Evolutionary conservation across 2,113 vertebrate species (phyloP).

Genomic region (Rallus limicola): DNA sequence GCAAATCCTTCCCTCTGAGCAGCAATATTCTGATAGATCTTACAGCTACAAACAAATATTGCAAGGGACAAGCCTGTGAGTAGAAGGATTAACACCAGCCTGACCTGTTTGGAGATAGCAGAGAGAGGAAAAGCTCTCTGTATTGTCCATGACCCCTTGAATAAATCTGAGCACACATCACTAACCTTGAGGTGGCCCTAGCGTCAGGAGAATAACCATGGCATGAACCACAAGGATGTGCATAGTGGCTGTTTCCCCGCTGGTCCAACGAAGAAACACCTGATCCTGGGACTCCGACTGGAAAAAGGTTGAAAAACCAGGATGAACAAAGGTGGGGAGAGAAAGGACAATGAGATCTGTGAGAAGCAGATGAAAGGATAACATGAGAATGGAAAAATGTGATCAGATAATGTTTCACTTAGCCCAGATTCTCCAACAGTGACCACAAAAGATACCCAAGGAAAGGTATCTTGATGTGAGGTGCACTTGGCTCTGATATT

Average conservation of each 20-base stretch:
- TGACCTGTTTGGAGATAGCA: background rate
- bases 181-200: conserved; percentile 91
- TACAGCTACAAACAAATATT: background rate
- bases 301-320: background rate
- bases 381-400: background rate
- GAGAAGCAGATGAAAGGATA: background rate
- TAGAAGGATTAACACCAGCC: background rate
- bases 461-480: background rate
- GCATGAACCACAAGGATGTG: conserved; percentile 98
- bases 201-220: conserved; percentile 95
- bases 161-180: background rate
- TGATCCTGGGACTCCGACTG: conserved; percentile 98
- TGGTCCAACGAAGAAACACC: conserved; percentile 95
- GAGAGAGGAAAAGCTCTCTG: background rate
- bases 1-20: background rate
- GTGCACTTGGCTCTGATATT: background rate
- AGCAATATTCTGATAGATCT: background rate
- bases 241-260: conserved; percentile 96
- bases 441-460: background rate
- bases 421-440: background rate
- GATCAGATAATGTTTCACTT: background rate
- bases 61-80: background rate
- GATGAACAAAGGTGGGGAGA: background rate
- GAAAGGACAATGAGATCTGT: background rate
- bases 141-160: background rate